Evolutionary conservation across 2,888 invertebrate genomes (phyloP).

Genomic region (Pinctada fucata): DNA sequence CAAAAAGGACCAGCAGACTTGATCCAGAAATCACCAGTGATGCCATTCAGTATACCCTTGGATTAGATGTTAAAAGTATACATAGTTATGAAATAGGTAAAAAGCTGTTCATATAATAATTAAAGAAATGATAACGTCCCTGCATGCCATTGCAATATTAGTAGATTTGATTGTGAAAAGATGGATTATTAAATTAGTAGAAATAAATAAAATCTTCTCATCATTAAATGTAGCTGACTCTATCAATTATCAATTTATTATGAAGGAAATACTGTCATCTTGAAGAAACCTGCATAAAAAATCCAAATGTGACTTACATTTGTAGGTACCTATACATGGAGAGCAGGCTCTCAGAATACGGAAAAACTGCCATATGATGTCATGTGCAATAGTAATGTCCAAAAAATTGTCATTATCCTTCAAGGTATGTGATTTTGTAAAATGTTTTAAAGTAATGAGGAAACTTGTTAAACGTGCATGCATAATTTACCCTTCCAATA

Average conservation of each 20-base stretch:
- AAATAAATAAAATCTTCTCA: neutral
- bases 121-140: too few relatives aligned
- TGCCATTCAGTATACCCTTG: conserved; percentile 54
- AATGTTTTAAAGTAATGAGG: too few relatives aligned
- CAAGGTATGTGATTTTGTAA: conserved; percentile 51
- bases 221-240: too few relatives aligned
- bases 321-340: conserved; percentile 16
- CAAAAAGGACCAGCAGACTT: conserved; percentile 64
- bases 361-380: conserved; percentile 58
- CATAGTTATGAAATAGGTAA: conserved; percentile 61
- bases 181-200: neutral
- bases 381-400: conserved; percentile 55
- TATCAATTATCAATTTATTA: too few relatives aligned
- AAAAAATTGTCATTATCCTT: conserved; percentile 54
- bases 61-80: conserved; percentile 65
- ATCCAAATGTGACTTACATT: too few relatives aligned
- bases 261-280: too few relatives aligned
- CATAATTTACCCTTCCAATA: too few relatives aligned
- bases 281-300: too few relatives aligned
- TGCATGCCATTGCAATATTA: too few relatives aligned
- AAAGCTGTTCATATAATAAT: too few relatives aligned
- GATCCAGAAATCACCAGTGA: conserved; percentile 57
- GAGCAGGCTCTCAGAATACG: neutral
- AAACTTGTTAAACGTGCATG: too few relatives aligned
- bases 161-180: neutral